Evolutionary conservation across 2,797 vertebrate genomes (phyloP).

Genomic region (Alfaro cultratus): DNA sequence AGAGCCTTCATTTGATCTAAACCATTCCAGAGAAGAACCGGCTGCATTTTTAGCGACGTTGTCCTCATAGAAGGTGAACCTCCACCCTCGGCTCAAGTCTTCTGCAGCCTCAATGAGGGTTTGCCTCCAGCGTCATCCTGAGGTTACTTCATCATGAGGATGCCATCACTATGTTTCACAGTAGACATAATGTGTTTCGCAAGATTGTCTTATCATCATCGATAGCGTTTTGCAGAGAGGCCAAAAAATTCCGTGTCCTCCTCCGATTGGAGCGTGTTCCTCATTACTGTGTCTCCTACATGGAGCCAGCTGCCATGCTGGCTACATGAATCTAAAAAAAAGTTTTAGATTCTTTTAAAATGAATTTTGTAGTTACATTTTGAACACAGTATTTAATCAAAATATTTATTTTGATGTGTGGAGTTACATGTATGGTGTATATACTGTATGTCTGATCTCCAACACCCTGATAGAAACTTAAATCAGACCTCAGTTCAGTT

Average conservation of each 20-base stretch:
- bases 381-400: background rate
- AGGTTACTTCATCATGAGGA: background rate
- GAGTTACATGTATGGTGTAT: background rate
- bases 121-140: background rate
- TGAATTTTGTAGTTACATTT: background rate
- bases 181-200: background rate
- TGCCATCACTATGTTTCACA: background rate
- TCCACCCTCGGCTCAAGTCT: background rate
- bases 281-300: no score
- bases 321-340: no score
- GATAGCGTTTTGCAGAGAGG: no score
- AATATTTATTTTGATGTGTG: background rate
- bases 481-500: no score
- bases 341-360: background rate
- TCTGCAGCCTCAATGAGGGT: background rate
- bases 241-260: no score
- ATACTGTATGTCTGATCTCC: background rate
- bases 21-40: background rate
- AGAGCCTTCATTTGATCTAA: background rate
- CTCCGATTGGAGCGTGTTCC: no score
- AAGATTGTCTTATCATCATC: background rate
- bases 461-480: background rate
- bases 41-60: background rate
- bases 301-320: background rate
- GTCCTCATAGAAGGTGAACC: background rate